phyloP scores from a whole-genome alignment of 2,888 invertebrate genomes.

The Sturmia bella region DNA sequence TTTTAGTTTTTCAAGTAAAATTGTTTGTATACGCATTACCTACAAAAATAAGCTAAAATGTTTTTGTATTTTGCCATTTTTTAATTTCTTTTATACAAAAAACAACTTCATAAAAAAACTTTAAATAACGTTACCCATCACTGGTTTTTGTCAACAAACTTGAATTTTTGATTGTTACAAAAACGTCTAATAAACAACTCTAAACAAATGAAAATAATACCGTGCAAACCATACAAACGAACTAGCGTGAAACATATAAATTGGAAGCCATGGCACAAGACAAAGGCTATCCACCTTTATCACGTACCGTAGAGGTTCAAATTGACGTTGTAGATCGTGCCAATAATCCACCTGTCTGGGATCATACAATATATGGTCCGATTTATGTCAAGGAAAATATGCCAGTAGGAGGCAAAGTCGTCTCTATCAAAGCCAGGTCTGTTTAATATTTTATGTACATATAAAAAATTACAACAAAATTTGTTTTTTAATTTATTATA shows the following conservation, averaged over 20 bases:
- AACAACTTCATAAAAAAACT: conserved; percentile 57
- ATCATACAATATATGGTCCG: conserved; percentile 97
- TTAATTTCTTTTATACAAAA: conserved; percentile 65
- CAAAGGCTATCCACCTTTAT: conserved; percentile 97
- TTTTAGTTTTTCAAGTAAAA: conserved; percentile 6
- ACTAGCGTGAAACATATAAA: conserved; percentile 97
- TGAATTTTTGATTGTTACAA: conserved; percentile 71
- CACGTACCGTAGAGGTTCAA: conserved; percentile 98
- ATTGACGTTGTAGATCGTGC: conserved; percentile 99
- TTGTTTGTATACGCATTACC: conserved; percentile 61
- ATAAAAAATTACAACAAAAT: conserved; percentile 30
- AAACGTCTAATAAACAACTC: conserved; percentile 46
- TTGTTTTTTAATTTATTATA: conserved; percentile 35
- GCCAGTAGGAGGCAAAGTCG: conserved; percentile 98
- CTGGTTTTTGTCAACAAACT: conserved; percentile 69
- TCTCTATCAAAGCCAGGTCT: conserved; percentile 99
- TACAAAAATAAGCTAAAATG: conserved; percentile 59
- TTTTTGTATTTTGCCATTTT: conserved; percentile 70
- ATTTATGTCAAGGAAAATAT: conserved; percentile 98
- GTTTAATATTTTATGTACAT: conserved; percentile 81
- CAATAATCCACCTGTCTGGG: conserved; percentile 98
- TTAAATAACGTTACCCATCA: conserved; percentile 46
- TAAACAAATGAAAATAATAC: conserved; percentile 72
- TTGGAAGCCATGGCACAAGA: conserved; percentile 99
- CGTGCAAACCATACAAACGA: conserved; percentile 71